A percentile compares a stretch with the other conserved stretches of the same genome.
Evolutionary conservation across 2,888 invertebrate species (phyloP).

Genomic region (Pachycephus smyrnensis): DNA sequence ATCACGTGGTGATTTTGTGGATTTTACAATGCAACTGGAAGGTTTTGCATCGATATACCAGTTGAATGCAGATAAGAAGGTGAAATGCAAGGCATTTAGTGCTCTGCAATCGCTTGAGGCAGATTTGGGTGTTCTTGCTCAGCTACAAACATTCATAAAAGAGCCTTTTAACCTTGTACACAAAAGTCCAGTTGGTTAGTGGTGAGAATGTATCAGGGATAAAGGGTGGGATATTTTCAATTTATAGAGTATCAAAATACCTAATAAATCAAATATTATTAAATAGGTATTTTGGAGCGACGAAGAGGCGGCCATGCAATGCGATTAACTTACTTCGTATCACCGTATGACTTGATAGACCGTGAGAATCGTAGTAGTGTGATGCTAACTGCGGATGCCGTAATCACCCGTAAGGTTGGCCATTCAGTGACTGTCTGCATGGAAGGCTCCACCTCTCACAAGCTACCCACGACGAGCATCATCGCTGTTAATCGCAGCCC

Average conservation of each 20-base stretch:
- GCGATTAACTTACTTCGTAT: conserved; percentile 93
- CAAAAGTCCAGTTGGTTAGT: conserved; percentile 87
- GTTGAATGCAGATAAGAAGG: conserved; percentile 93
- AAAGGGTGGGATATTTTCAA: background rate
- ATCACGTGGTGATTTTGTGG: conserved; percentile 87
- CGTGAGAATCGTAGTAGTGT: conserved; percentile 79
- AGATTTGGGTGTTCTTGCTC: conserved; percentile 85
- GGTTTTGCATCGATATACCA: conserved; percentile 93
- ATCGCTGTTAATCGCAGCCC: conserved; percentile 77
- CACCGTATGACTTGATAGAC: conserved; percentile 91
- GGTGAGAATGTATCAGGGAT: background rate
- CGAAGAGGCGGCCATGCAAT: conserved; percentile 80
- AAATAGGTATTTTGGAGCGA: conserved; percentile 67
- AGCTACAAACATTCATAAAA: conserved; percentile 81
- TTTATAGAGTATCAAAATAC: background rate
- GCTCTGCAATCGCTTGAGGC: conserved; percentile 92
- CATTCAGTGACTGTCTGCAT: conserved; percentile 90
- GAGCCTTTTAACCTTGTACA: conserved; percentile 82
- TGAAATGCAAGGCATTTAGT: conserved; percentile 93
- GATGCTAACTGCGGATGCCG: conserved; percentile 81
- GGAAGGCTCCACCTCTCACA: conserved; percentile 88
- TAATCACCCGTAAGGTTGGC: conserved; percentile 79
- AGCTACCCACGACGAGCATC: conserved; percentile 80
- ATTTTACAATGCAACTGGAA: conserved; percentile 93
- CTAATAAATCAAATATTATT: background rate